A percentile compares a stretch with the other conserved stretches of the same genome.
These are phyloP conservation scores for Balearica regulorum DNA, from an alignment of 2,797 vertebrate genomes.

Conservation along the genomic window DNA sequence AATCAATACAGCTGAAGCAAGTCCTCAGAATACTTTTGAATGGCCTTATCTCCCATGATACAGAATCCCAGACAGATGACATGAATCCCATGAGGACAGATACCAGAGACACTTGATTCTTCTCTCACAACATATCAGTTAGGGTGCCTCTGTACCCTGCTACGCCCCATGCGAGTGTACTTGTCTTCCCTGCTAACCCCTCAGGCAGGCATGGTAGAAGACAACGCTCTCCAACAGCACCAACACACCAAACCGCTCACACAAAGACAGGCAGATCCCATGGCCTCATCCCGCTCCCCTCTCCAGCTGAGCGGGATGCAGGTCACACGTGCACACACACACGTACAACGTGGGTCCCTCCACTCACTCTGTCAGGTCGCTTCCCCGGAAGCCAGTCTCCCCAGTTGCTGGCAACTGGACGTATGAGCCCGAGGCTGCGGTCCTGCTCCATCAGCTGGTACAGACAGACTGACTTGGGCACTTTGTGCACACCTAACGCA, in stretches of 20 bases:
- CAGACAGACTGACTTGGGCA: not conserved
- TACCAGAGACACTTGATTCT: not conserved
- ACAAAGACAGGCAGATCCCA: not conserved
- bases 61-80: not conserved
- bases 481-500: not conserved
- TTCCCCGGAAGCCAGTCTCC: too few species aligned
- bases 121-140: not conserved
- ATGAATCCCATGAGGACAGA: not conserved
- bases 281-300: fast-evolving
- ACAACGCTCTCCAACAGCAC: not conserved
- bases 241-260: not conserved
- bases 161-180: not conserved
- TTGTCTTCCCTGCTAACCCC: not conserved
- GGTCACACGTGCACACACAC: not conserved
- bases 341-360: fast-evolving
- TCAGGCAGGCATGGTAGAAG: not conserved
- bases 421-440: fast-evolving
- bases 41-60: not conserved
- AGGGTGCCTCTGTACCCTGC: not conserved
- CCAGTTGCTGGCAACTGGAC: not conserved
- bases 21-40: not conserved
- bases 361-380: not conserved
- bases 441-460: not conserved
- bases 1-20: not conserved
- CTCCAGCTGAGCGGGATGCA: not conserved